Base-by-base conservation (phyloP, 1,140 invertebrate species). In the Homalodisca vitripennis region DNA sequence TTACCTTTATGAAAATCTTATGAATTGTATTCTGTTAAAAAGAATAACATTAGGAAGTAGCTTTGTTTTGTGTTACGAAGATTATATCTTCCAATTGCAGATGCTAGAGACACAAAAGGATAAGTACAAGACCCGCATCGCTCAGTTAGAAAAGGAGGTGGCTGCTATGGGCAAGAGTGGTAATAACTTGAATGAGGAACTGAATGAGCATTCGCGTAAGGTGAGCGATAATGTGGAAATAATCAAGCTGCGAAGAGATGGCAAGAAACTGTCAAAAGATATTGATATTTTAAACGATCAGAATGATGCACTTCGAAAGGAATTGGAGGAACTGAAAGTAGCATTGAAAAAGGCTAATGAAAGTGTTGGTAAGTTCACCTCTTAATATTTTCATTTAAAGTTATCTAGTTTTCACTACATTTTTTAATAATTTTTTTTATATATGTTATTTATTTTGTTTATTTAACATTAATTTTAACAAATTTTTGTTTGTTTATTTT, bases 201-300 rank as follows among this genome's bases (percentile, higher is more conserved):
- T 46, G 20, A 46, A n/a, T 66, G 34, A 47, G 14, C 17, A 31
- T 22, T 41, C 24, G 1, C 14, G 27, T 12, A 31, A 46, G 26
- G 34, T 66, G 20, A 66, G 20, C 26, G 63, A 66, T 46, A 66
- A 66, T 31, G 30, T 31, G 12, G 63, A 66, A 26, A 1, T 66
- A 10, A 66, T 66, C 17, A 66, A 46, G 22, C 26, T 66, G 22
- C 32, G 63, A 46, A 46, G 29, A 13, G n/a, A 46, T 27, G 27
- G 6, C n/a, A 20, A 66, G 27, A 47, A 46, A 27, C 63, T 20
- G 41, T 32, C 31, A 2, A 29, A 10, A 26, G 22, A 66, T 26
- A 1, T 66, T n/a, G 41, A 22, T 14, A 29, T 13, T 3, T 34
- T 66, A 13, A 66, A 13, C 1, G 63, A 47, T 20, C 29, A 66